Evolutionary conservation across 1,140 invertebrate species (phyloP).

Genomic region (Melipona quadrifasciata): DNA sequence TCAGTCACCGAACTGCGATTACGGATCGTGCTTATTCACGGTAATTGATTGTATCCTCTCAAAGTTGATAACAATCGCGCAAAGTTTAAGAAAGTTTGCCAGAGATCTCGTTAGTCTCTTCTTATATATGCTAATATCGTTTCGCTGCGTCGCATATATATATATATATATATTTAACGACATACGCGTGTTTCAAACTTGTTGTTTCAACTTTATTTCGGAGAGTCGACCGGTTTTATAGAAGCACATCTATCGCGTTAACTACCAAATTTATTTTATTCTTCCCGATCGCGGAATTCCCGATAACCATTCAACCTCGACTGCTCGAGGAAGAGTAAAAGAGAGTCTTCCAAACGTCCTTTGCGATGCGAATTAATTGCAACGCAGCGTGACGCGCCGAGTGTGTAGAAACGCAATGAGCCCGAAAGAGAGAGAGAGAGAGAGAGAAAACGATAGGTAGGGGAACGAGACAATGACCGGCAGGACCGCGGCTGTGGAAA

Average conservation of each 20-base stretch:
- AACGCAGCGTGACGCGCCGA: neutral
- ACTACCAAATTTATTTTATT: no score
- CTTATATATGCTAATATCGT: no score
- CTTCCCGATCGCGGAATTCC: no score
- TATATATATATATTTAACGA: no score
- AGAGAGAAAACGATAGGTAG: neutral
- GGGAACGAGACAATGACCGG: slow-evolving; percentile 7
- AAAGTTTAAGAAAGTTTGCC: neutral
- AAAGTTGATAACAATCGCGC: neutral
- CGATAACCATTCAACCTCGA: no score
- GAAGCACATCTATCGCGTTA: no score
- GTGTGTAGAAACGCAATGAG: neutral
- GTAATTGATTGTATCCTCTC: neutral
- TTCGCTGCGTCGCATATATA: no score
- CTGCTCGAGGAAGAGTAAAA: no score
- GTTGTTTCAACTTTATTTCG: no score
- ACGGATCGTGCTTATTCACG: neutral
- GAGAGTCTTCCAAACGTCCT: neutral
- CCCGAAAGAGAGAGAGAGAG: neutral
- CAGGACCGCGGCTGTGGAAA: neutral
- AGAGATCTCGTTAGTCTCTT: neutral
- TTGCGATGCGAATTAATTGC: neutral
- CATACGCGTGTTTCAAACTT: no score
- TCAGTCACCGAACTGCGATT: neutral
- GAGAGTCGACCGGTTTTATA: no score